phyloP scores from a whole-genome alignment of 2,113 vertebrate genomes.

The Tragelaphus imberbis region DNA sequence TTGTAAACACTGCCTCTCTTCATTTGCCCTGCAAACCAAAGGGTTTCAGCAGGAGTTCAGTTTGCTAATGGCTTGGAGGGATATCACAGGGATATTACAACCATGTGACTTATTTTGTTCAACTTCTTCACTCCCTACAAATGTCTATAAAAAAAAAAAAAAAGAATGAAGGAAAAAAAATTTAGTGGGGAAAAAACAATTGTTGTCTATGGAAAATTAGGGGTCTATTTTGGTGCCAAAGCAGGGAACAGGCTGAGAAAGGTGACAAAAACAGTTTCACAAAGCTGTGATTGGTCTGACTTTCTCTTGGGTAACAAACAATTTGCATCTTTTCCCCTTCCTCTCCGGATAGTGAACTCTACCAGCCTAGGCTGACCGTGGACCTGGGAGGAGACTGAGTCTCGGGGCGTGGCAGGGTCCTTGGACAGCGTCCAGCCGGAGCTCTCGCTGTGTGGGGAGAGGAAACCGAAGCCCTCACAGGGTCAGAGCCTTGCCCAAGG shows the following conservation, averaged over 20 bases:
- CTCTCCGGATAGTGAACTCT: conserved; percentile 7
- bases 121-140: background rate
- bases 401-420: background rate
- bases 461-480: background rate
- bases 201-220: background rate
- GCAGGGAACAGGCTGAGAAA: conserved; percentile 24
- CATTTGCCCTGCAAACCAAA: no score
- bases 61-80: background rate
- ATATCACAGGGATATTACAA: background rate
- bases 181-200: background rate
- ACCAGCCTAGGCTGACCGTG: background rate
- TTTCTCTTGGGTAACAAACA: conserved; percentile 11
- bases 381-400: background rate
- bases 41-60: background rate
- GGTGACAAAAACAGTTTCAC: background rate
- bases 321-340: background rate
- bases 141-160: background rate
- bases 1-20: background rate
- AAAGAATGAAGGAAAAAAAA: background rate
- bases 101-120: background rate
- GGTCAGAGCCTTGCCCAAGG: no score
- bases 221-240: conserved; percentile 1
- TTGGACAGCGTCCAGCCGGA: background rate
- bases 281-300: background rate
- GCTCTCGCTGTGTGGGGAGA: background rate